Conservation (phyloP, 2,888 invertebrate genomes). For the Meteorus cinctellus region DNA sequence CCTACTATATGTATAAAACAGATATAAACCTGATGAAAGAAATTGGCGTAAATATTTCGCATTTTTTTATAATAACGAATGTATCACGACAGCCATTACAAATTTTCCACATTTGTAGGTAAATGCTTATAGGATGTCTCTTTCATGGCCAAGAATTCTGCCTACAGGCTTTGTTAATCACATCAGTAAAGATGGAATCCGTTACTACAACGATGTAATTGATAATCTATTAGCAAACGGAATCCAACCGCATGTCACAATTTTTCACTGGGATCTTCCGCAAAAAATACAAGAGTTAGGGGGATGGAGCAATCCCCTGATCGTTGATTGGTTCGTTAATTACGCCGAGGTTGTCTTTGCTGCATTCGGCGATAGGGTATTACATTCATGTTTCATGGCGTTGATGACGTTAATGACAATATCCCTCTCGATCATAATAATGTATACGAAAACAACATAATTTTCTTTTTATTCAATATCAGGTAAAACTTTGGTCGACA, state of each 20-base stretch:
- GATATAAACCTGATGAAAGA: constrained; percentile 54
- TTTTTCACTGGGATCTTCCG: constrained; percentile 77
- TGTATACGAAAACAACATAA: constrained; percentile 22
- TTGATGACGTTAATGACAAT: too few species aligned
- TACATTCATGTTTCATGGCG: constrained; percentile 51
- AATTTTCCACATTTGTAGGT: constrained; percentile 4
- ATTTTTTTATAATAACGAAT: not conserved
- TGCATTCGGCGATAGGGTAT: constrained; percentile 78
- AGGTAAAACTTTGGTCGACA: constrained; percentile 80
- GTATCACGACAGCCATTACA: not conserved
- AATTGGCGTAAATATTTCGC: constrained; percentile 48
- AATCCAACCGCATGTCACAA: constrained; percentile 78
- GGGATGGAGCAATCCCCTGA: constrained; percentile 81
- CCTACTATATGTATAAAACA: constrained; percentile 80
- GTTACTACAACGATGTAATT: constrained; percentile 86
- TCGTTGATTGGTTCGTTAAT: constrained; percentile 79
- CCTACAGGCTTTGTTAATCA: constrained; percentile 72
- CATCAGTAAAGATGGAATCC: constrained; percentile 81
- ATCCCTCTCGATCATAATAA: not conserved
- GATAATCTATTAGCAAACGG: constrained; percentile 78
- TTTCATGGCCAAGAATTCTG: constrained; percentile 73
- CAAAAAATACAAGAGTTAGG: constrained; percentile 79
- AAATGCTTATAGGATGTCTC: constrained; percentile 62
- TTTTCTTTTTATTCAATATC: constrained; percentile 11
- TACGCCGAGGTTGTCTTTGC: constrained; percentile 79